phyloP scores from a whole-genome alignment of 1,140 invertebrate genomes.

The Alviniconcha marisindica region DNA sequence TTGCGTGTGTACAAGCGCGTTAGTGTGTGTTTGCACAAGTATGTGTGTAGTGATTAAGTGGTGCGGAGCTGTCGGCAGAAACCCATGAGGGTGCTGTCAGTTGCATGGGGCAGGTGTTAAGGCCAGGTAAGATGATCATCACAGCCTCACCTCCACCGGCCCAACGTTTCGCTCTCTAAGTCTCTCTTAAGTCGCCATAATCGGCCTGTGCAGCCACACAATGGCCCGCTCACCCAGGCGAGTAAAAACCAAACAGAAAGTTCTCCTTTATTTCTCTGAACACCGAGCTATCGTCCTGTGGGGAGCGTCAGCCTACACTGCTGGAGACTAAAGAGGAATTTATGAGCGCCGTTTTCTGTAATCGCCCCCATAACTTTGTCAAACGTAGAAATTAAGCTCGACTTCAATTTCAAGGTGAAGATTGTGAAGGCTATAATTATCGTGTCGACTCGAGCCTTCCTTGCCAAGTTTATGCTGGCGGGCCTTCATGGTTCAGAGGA shows the following conservation, averaged over 20 bases:
- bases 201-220: not conserved
- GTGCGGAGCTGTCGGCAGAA: too few relatives aligned
- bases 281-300: not conserved
- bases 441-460: conserved; percentile 25
- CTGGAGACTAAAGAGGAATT: conserved; percentile 14
- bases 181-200: not conserved
- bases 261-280: not conserved
- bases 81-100: too few relatives aligned
- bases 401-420: conserved; percentile 43
- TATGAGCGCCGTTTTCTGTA: conserved; percentile 36
- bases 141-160: not conserved
- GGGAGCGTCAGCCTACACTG: not conserved
- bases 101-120: not conserved
- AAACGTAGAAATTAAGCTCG: conserved; percentile 36
- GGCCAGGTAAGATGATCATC: not conserved
- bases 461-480: conserved; percentile 16
- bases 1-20: too few relatives aligned
- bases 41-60: too few relatives aligned
- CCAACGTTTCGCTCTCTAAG: not conserved
- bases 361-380: conserved; percentile 41
- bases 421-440: conserved; percentile 36
- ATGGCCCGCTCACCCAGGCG: not conserved
- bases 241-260: conserved; percentile 18
- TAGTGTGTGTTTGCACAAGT: too few relatives aligned
- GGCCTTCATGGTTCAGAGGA: not conserved